Base-by-base conservation (phyloP, 2,113 vertebrate species). In the Emydocephalus ijimae region DNA sequence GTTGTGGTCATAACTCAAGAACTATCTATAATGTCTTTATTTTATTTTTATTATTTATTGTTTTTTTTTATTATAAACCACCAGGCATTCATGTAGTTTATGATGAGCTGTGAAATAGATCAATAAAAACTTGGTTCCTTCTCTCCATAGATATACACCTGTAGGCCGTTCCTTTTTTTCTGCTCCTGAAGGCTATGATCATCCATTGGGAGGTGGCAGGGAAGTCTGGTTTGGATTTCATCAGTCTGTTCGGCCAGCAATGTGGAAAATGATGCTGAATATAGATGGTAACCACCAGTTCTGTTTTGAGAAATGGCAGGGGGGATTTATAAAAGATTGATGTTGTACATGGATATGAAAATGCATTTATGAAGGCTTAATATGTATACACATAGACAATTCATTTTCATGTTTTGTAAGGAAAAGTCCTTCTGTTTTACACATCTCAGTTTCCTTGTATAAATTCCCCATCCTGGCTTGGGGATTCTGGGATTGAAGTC, bases 261-360 rank as follows among this genome's bases (percentile, higher is more conserved):
- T 99, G 99, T 99, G 99, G 99, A 99, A 99, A 98, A 99, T 99
- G 99, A 99, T 99, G 99, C 98, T 99, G 85, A 99, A 99, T 97
- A 99, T 99, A 26, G 99, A 99, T 93, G 99, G 99, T 99, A 93
- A 98, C 85, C 74, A 95, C 89, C 61, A 88, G 81, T 88, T 11
- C 64, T 34, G 56, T 59, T 39, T 7, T 61, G 21, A 15, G 43
- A 24, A 26, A 23, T 24, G 11, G 21, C 21, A 61, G 43, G 7
- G 48, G 20, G 50, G 3, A 14, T 34, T 9, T 85, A 50, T 21
- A 89, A 59, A 85, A 26, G 4, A 20, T 43, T 7, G 90, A 21
- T 2, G 10, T 69, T 69, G 50, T 14, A 7, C 45, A 7, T n/a
- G 23, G 54, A 5, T 74, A 54, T n/a, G 59, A 54, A 74, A 39